These are phyloP conservation scores for Dipodomys stephensi DNA, from an alignment of 2,113 vertebrate species.

Conservation along the genomic window DNA sequence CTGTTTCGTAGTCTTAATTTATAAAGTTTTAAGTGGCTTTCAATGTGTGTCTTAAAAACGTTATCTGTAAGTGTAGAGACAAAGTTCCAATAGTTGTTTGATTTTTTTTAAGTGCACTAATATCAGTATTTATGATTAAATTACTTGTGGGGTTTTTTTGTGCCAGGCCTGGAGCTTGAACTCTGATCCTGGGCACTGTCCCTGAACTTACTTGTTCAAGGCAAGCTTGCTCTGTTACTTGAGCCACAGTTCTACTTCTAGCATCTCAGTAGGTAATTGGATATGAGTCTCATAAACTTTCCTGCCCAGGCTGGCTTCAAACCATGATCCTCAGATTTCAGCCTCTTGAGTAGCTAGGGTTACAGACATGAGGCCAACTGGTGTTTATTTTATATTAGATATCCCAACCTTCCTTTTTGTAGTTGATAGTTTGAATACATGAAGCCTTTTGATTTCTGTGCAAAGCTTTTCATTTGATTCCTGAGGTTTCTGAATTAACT, in stretches of 20 bases:
- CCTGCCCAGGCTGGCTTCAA: too few species aligned
- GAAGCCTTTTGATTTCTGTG: background rate
- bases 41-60: background rate
- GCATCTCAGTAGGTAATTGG: too few species aligned
- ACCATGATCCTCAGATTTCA: too few species aligned
- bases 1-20: background rate
- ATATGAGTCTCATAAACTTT: too few species aligned
- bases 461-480: background rate
- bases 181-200: too few species aligned
- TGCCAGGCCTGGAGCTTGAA: too few species aligned
- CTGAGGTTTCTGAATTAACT: slow-evolving; percentile 7
- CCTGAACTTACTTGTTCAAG: too few species aligned
- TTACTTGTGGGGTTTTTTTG: background rate
- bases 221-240: too few species aligned
- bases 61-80: background rate
- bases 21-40: background rate
- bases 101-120: slow-evolving; percentile 12
- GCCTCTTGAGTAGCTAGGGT: too few species aligned
- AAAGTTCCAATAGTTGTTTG: background rate
- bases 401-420: background rate
- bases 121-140: slow-evolving; percentile 17
- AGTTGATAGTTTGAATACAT: background rate
- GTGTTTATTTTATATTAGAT: slow-evolving; percentile 5
- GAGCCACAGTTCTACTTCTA: too few species aligned
- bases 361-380: too few species aligned